These are phyloP conservation scores for Pleuronectes platessa DNA, from an alignment of 2,113 vertebrate species.

Conservation along the genomic window DNA sequence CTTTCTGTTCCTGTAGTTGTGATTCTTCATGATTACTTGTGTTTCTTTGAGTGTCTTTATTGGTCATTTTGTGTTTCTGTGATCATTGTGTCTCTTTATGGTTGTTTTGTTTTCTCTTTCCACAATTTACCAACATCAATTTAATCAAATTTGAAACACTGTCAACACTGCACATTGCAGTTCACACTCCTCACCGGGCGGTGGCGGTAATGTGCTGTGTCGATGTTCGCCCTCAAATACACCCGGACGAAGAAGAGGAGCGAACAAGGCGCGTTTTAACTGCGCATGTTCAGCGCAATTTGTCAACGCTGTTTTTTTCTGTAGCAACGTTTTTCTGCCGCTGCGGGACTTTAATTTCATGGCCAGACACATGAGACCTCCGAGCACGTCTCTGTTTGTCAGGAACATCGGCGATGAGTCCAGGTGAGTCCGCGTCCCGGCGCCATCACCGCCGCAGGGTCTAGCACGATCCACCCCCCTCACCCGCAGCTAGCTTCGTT, in stretches of 20 bases:
- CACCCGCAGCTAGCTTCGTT: neutral
- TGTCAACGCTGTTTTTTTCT: neutral
- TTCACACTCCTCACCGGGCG: neutral
- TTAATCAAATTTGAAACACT: neutral
- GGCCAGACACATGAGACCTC: constrained; percentile 93
- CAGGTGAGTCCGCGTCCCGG: constrained; percentile 82
- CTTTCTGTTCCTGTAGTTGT: too few relatives aligned
- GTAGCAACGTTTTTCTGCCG: constrained; percentile 3
- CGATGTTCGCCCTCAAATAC: neutral
- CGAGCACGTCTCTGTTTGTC: constrained; percentile 95
- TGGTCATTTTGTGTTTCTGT: too few relatives aligned
- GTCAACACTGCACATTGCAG: neutral
- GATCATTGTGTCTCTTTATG: too few relatives aligned
- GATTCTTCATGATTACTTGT: too few relatives aligned
- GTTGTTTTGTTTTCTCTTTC: too few relatives aligned
- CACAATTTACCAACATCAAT: neutral
- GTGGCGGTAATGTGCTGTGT: neutral
- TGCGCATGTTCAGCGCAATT: constrained; percentile 50
- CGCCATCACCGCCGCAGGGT: too few relatives aligned
- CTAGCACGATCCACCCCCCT: neutral
- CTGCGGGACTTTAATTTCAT: constrained; percentile 67
- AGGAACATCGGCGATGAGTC: constrained; percentile 96
- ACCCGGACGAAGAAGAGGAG: neutral
- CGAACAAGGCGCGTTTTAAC: neutral
- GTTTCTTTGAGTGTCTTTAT: too few relatives aligned